These are phyloP conservation scores for Agrilus cyanescens DNA, from an alignment of 2,888 invertebrate genomes.

Conservation along the genomic window DNA sequence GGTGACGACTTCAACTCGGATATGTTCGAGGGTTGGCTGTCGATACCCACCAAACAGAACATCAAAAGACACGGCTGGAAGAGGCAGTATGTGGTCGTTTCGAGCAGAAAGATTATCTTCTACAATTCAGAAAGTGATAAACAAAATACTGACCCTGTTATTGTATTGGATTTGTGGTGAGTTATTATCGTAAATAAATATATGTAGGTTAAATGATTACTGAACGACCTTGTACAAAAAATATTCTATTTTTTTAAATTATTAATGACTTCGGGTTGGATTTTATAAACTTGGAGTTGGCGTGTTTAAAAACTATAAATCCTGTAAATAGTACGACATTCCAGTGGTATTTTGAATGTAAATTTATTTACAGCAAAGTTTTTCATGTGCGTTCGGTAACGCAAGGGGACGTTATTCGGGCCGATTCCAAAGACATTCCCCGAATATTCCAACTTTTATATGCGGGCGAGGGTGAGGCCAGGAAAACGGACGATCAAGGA, in stretches of 20 bases:
- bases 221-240: neutral
- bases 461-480: conserved; percentile 91
- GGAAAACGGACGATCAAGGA: conserved; percentile 57
- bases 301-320: neutral
- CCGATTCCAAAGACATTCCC: conserved; percentile 97
- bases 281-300: neutral
- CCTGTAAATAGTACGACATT: neutral
- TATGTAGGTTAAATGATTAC: neutral
- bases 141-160: conserved; percentile 85
- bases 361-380: conserved; percentile 63
- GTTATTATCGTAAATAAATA: conserved; percentile 20
- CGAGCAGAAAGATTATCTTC: conserved; percentile 93
- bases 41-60: conserved; percentile 90
- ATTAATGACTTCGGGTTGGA: too few species aligned
- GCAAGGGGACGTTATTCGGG: conserved; percentile 97
- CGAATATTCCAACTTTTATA: conserved; percentile 95
- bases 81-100: conserved; percentile 93
- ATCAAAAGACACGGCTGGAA: conserved; percentile 93
- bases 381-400: conserved; percentile 98
- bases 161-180: conserved; percentile 91
- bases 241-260: too few species aligned
- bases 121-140: conserved; percentile 92
- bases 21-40: conserved; percentile 90
- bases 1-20: conserved; percentile 60
- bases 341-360: too few species aligned